Evolutionary conservation across 2,797 vertebrate genomes (phyloP).

Genomic region (Hyperoplus lanceolatus): DNA sequence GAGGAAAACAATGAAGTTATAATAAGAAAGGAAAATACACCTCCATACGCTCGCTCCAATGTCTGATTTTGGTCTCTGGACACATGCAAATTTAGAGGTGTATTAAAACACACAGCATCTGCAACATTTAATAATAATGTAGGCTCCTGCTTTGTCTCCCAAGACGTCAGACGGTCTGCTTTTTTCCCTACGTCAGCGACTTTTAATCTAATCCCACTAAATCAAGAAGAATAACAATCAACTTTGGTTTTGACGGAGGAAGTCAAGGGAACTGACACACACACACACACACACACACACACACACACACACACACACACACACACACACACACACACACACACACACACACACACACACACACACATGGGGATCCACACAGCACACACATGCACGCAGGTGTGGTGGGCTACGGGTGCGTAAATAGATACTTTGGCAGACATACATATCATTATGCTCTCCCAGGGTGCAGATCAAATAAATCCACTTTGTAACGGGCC

Average conservation of each 20-base stretch:
- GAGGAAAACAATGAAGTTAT: background rate
- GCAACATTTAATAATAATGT: conserved; percentile 57
- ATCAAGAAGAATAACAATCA: conserved; percentile 72
- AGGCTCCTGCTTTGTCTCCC: conserved; percentile 57
- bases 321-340: background rate
- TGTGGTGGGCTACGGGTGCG: conserved; percentile 17
- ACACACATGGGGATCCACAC: background rate
- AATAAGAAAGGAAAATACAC: conserved; percentile 24
- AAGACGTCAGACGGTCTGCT: conserved; percentile 43
- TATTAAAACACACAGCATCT: conserved; percentile 17
- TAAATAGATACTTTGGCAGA: conserved; percentile 51
- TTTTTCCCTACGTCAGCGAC: conserved; percentile 69
- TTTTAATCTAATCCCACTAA: conserved; percentile 70
- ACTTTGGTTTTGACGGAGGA: conserved; percentile 61
- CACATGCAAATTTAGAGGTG: conserved; percentile 2
- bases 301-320: background rate
- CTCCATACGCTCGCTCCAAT: conserved; percentile 14
- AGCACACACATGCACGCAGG: background rate
- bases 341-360: background rate
- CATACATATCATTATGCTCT: conserved; percentile 52
- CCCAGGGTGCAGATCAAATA: conserved; percentile 55
- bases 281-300: background rate
- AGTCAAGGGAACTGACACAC: conserved; percentile 44
- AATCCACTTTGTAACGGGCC: conserved; percentile 64
- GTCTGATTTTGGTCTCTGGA: conserved; percentile 12